Base-by-base conservation (phyloP, 2,888 invertebrate genomes). In the Bombylius major region DNA sequence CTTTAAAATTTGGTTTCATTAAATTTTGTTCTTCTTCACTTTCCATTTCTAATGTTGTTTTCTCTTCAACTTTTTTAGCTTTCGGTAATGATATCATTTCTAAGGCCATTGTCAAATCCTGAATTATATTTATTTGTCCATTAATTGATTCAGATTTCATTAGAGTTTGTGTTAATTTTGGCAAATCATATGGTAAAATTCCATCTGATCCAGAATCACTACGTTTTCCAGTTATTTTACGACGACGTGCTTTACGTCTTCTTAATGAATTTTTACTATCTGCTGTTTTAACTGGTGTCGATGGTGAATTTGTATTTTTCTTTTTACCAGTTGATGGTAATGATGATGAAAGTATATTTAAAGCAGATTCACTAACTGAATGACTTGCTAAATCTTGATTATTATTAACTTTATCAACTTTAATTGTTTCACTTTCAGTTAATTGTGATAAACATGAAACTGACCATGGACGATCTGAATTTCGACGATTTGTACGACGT, bases 351-450 rank as follows among this genome's bases (percentile, higher is more conserved):
- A 91, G 76, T 53, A 85, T 84, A 72, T 93, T 85, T 60, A 93
- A 75, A 32, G 92, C 92, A 2, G 91, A 90, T 74, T 94, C 93
- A 4, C 93, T 93, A 62, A 88, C 90, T 5, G 91, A 92, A 75
- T 89, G 87, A 63, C 83, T 82, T 56, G 78, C 74, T 67, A 79
- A 73, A 2, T 79, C 76, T 67, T 76, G 75, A 59, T 76, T 75
- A 54, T 77, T 75, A 14, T 70, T 75, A 1, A 77, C 74, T 12
- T 77, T 76, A 54, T 66, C 66, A 12, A 64, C 60, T 12, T 59
- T 61, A 23, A 59, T 60, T 4, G 62, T 65, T 8, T 59, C 63
- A 50, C 49, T 54, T 56, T 79, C 77, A 64, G 79, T 78, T 59
- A 86, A 75, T 69, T 89, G 89, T 13, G 89, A 86, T 45, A 91